These are phyloP conservation scores for Eupithecia centaureata DNA, from an alignment of 2,888 invertebrate genomes.

Conservation along the genomic window DNA sequence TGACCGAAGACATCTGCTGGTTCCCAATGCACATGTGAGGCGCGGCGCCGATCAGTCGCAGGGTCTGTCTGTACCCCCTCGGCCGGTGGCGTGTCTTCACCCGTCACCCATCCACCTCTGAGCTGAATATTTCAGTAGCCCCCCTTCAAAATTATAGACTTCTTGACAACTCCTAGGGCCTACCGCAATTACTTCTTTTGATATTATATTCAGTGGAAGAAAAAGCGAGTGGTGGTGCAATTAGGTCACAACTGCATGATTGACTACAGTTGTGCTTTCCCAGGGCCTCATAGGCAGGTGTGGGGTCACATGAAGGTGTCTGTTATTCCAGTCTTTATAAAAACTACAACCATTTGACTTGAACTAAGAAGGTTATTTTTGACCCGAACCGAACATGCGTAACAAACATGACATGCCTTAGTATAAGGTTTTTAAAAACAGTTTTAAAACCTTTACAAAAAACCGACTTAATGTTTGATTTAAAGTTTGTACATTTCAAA, in stretches of 20 bases:
- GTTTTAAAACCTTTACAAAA: too few relatives aligned
- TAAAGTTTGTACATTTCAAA: too few relatives aligned
- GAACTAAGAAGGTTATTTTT: background rate
- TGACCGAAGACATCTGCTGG: slow-evolving; percentile 59
- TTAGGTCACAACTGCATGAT: slow-evolving; percentile 70
- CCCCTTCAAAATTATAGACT: slow-evolving; percentile 73
- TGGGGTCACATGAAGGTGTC: slow-evolving; percentile 39
- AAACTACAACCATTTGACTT: background rate
- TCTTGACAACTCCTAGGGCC: slow-evolving; percentile 52
- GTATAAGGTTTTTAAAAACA: too few relatives aligned
- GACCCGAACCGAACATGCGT: background rate
- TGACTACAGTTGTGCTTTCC: slow-evolving; percentile 62
- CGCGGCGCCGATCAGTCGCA: slow-evolving; percentile 39
- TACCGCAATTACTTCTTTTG: slow-evolving; percentile 65
- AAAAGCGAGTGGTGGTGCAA: slow-evolving; percentile 53
- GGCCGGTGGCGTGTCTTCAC: slow-evolving; percentile 38
- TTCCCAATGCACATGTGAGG: slow-evolving; percentile 51
- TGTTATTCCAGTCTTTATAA: background rate
- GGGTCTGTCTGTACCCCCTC: slow-evolving; percentile 39
- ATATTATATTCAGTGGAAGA: slow-evolving; percentile 60
- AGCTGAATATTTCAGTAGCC: slow-evolving; percentile 76
- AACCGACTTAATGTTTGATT: too few relatives aligned
- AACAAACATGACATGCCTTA: too few relatives aligned
- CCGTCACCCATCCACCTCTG: slow-evolving; percentile 62
- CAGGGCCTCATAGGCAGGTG: slow-evolving; percentile 53